Evolutionary conservation across 2,113 vertebrate species (phyloP).

Genomic region (Myanophis thanlyinensis): DNA sequence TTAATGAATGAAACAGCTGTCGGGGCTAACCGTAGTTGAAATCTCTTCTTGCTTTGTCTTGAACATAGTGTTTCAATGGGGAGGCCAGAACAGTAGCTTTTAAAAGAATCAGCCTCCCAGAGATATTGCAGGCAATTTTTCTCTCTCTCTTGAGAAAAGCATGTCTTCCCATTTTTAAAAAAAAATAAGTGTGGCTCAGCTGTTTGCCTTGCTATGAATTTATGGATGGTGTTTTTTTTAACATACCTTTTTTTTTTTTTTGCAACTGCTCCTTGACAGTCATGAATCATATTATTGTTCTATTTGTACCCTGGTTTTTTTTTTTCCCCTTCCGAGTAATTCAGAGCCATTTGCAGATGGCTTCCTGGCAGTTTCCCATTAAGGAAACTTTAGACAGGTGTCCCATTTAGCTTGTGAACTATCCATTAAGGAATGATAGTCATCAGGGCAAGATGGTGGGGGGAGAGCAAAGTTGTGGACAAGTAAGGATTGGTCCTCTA

Average conservation of each 20-base stretch:
- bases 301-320: background rate
- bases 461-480: background rate
- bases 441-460: background rate
- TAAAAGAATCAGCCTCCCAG: constrained; percentile 25
- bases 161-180: background rate
- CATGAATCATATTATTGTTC: background rate
- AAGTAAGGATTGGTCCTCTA: background rate
- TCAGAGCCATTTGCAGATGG: background rate
- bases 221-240: background rate
- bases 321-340: background rate
- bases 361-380: background rate
- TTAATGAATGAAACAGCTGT: constrained; percentile 46
- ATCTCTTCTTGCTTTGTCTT: constrained; percentile 40
- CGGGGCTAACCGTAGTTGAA: constrained; percentile 23
- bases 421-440: background rate
- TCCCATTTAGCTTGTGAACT: background rate
- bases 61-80: constrained; percentile 25
- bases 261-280: background rate
- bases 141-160: background rate
- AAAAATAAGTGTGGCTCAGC: background rate
- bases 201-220: background rate
- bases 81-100: background rate
- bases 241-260: background rate
- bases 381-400: background rate
- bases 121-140: constrained; percentile 14